phyloP scores from a whole-genome alignment of 2,113 vertebrate species.

The Pluvialis apricaria region DNA sequence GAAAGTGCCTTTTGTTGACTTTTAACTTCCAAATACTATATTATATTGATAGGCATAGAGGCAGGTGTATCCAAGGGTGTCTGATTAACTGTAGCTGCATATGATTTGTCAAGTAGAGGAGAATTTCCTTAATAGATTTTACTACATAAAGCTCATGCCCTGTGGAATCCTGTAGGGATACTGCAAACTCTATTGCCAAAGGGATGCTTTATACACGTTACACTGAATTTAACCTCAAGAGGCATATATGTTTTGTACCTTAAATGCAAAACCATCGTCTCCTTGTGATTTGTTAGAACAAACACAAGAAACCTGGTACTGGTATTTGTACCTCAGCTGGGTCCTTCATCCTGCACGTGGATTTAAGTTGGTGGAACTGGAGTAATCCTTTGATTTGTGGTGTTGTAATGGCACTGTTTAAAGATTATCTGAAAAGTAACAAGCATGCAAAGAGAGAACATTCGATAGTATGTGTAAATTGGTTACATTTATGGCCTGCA shows the following conservation, averaged over 20 bases:
- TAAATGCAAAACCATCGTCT: constrained; percentile 75
- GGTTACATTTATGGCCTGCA: constrained; percentile 80
- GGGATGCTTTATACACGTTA: constrained; percentile 80
- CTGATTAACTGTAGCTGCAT: constrained; percentile 70
- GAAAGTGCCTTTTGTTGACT: constrained; percentile 97
- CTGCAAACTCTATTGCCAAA: constrained; percentile 82
- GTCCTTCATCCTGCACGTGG: constrained; percentile 76
- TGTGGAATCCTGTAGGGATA: constrained; percentile 76
- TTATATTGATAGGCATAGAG: constrained; percentile 90
- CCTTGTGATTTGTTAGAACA: constrained; percentile 77
- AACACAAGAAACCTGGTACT: constrained; percentile 76
- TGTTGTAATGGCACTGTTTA: constrained; percentile 75
- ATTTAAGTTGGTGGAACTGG: constrained; percentile 77
- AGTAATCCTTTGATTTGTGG: constrained; percentile 72
- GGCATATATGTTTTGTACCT: constrained; percentile 81
- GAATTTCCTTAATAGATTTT: constrained; percentile 73
- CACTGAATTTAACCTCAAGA: constrained; percentile 84
- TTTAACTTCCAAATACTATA: constrained; percentile 88
- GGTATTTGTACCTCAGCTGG: constrained; percentile 68
- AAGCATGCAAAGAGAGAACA: constrained; percentile 83
- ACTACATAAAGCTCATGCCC: constrained; percentile 72
- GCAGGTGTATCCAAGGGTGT: constrained; percentile 79
- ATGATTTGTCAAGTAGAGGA: constrained; percentile 69
- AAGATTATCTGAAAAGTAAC: constrained; percentile 73
- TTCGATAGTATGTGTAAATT: constrained; percentile 79